phyloP scores from a whole-genome alignment of 2,113 vertebrate species.

The Macroglossus sobrinus region DNA sequence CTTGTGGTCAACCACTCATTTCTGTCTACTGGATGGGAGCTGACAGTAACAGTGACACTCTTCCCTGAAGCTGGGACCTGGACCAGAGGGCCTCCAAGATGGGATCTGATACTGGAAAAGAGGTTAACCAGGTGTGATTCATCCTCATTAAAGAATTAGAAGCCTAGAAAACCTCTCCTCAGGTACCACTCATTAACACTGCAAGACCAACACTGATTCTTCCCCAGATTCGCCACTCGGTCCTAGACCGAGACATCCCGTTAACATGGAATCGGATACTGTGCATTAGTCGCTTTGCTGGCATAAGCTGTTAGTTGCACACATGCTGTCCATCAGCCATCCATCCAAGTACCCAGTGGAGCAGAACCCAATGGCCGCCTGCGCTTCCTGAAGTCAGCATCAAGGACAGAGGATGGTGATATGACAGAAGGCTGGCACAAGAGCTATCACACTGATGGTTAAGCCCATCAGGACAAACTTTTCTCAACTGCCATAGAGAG shows the following conservation, averaged over 20 bases:
- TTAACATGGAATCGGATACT: not conserved
- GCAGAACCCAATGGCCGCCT: not conserved
- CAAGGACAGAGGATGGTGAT: not conserved
- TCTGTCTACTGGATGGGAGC: not conserved
- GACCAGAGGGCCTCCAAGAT: not conserved
- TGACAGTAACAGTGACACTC: not conserved
- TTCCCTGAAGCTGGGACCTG: not conserved
- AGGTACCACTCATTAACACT: not conserved
- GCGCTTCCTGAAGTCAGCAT: not conserved
- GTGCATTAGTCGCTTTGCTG: not conserved
- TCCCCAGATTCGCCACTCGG: not conserved
- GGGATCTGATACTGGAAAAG: not conserved
- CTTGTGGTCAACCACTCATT: not conserved
- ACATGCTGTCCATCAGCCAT: not conserved
- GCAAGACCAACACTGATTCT: not conserved
- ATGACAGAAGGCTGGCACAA: fast-evolving
- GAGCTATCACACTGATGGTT: fast-evolving
- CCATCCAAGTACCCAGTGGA: not conserved
- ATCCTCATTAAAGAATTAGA: conserved; percentile 27
- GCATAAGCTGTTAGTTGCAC: fast-evolving
- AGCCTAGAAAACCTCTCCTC: conserved; percentile 31
- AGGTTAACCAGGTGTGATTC: not conserved
- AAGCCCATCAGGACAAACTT: too few species aligned
- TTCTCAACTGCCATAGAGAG: not conserved
- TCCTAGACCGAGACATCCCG: not conserved